These are phyloP conservation scores for Alligator sinensis DNA, from an alignment of 2,113 vertebrate species.

Conservation along the genomic window DNA sequence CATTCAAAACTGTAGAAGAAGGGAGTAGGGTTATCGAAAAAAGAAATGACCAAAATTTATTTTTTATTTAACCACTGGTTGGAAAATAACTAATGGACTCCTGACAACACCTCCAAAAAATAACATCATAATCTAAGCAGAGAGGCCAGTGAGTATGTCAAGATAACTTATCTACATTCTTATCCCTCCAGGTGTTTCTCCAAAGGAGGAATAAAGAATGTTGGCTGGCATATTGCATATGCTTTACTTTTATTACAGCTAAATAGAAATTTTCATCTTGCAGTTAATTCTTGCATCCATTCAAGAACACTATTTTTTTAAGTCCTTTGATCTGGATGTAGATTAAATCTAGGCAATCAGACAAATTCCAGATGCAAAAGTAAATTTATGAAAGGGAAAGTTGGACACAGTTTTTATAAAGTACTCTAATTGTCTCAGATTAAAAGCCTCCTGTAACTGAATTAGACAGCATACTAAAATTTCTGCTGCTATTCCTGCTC, in stretches of 20 bases:
- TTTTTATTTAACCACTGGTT: not conserved
- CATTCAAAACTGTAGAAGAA: not conserved
- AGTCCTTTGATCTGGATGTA: not conserved
- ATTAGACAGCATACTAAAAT: not conserved
- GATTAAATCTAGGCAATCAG: not conserved
- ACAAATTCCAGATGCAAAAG: not conserved
- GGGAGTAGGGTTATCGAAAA: not conserved
- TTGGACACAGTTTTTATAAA: not conserved
- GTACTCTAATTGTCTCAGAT: not conserved
- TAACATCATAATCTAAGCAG: not conserved
- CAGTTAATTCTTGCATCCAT: not conserved
- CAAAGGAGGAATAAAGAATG: not conserved
- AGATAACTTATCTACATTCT: not conserved
- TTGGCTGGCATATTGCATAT: not conserved
- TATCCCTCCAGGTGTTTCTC: not conserved
- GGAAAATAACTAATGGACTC: not conserved
- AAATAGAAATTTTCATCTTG: not conserved
- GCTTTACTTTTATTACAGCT: not conserved
- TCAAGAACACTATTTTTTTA: not conserved
- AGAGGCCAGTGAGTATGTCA: not conserved
- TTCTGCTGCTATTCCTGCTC: not conserved
- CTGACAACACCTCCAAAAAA: not conserved
- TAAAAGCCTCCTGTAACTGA: not conserved
- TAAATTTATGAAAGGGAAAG: not conserved
- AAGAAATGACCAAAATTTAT: not conserved